Evolutionary conservation across 2,888 invertebrate genomes (phyloP).

Genomic region (Leptinotarsa tumamoca): DNA sequence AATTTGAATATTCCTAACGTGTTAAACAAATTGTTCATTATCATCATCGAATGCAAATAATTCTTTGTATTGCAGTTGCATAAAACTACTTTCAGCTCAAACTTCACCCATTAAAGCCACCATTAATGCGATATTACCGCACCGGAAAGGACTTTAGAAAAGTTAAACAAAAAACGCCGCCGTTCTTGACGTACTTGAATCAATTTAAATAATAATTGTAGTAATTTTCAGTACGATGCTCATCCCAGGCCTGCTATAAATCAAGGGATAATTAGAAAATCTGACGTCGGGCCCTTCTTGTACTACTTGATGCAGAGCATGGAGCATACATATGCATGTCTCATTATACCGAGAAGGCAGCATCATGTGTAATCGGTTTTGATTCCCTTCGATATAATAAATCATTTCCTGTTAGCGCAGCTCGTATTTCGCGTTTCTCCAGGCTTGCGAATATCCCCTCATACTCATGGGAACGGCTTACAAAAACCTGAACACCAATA

Average conservation of each 20-base stretch:
- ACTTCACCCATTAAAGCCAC: too few species aligned
- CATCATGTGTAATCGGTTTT: conserved; percentile 61
- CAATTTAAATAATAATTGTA: conserved; percentile 22
- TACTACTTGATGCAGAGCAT: conserved; percentile 59
- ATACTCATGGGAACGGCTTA: conserved; percentile 5
- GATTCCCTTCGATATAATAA: conserved; percentile 59
- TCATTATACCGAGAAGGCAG: conserved; percentile 61
- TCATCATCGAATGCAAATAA: too few species aligned
- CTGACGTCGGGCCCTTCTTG: conserved; percentile 60
- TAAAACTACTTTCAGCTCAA: too few species aligned
- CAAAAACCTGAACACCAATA: conserved; percentile 12
- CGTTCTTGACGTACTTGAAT: conserved; percentile 9
- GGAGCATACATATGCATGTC: conserved; percentile 63
- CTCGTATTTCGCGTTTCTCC: conserved; percentile 2
- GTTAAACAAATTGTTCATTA: too few species aligned
- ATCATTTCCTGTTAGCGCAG: conserved; percentile 50
- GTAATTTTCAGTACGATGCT: conserved; percentile 19
- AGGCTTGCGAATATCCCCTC: conserved; percentile 13
- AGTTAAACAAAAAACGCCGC: neutral
- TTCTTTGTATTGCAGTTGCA: too few species aligned
- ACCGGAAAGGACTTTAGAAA: neutral
- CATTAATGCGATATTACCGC: neutral
- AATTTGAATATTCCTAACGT: too few species aligned
- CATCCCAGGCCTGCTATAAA: conserved; percentile 50
- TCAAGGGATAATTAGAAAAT: conserved; percentile 58